These are phyloP conservation scores for Caenorhabditis parvicauda DNA, from an alignment of 2,888 invertebrate species.

Conservation along the genomic window DNA sequence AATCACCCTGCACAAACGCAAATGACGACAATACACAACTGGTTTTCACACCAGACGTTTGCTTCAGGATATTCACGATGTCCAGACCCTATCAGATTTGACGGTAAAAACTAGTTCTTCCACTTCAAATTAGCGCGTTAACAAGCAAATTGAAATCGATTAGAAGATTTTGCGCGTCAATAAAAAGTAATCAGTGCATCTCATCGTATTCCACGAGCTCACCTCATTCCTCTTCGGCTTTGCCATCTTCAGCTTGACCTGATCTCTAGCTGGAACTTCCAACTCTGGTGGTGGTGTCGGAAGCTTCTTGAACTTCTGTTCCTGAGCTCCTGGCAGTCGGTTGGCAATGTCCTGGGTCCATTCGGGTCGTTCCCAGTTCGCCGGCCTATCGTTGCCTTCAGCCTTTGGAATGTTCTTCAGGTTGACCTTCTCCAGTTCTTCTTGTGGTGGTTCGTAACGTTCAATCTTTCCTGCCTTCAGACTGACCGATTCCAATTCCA, in stretches of 20 bases:
- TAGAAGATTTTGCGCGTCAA: not conserved
- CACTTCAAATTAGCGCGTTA: too few relatives aligned
- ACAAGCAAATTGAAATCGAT: not conserved
- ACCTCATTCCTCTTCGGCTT: constrained; percentile 38
- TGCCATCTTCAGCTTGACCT: constrained; percentile 51
- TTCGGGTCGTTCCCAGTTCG: constrained; percentile 33
- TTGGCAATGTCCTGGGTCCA: constrained; percentile 39
- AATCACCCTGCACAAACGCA: too few relatives aligned
- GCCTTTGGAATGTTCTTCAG: constrained; percentile 26
- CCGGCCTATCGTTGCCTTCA: constrained; percentile 17
- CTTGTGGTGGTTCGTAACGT: constrained; percentile 50
- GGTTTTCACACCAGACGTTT: too few relatives aligned
- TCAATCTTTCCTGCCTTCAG: constrained; percentile 56
- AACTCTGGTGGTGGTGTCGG: constrained; percentile 55
- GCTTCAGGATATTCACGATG: too few relatives aligned
- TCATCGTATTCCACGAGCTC: not conserved
- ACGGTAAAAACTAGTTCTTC: not conserved
- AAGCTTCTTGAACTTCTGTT: constrained; percentile 38
- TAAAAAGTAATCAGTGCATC: not conserved
- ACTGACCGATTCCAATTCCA: constrained; percentile 54
- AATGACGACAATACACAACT: too few relatives aligned
- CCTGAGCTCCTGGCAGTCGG: constrained; percentile 36
- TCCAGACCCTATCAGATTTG: not conserved
- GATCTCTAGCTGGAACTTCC: constrained; percentile 60
- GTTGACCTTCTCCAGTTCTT: constrained; percentile 49